phyloP scores from a whole-genome alignment of 2,113 vertebrate genomes.

The Spea multiplicata region DNA sequence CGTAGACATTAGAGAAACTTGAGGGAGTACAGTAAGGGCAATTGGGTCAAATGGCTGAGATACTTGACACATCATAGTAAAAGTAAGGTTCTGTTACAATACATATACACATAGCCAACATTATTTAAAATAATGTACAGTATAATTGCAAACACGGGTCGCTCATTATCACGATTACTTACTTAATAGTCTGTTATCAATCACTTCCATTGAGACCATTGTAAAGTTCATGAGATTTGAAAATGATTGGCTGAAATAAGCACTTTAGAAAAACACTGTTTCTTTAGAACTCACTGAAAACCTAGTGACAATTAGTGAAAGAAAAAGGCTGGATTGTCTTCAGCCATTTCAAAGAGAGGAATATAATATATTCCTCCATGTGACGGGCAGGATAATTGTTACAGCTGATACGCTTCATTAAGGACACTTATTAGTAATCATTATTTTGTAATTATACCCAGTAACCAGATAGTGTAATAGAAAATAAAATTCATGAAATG shows the following conservation, averaged over 20 bases:
- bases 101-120: not conserved
- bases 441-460: conserved; percentile 21
- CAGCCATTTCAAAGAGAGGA: conserved; percentile 2
- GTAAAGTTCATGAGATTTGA: not conserved
- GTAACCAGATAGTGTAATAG: not conserved
- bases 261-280: not conserved
- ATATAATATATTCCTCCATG: not conserved
- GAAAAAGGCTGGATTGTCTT: not conserved
- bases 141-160: not conserved
- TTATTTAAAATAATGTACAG: not conserved
- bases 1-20: no score
- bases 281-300: not conserved
- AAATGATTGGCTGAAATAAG: not conserved
- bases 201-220: not conserved
- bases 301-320: conserved; percentile 4
- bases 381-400: conserved; percentile 23
- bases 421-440: not conserved
- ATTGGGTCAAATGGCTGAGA: no score
- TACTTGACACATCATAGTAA: no score
- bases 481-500: not conserved
- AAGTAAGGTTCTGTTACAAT: no score
- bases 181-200: not conserved
- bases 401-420: conserved; percentile 3
- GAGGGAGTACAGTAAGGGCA: no score
- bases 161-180: not conserved